phyloP scores from a whole-genome alignment of 2,113 vertebrate genomes.

The Sialia sialis region DNA sequence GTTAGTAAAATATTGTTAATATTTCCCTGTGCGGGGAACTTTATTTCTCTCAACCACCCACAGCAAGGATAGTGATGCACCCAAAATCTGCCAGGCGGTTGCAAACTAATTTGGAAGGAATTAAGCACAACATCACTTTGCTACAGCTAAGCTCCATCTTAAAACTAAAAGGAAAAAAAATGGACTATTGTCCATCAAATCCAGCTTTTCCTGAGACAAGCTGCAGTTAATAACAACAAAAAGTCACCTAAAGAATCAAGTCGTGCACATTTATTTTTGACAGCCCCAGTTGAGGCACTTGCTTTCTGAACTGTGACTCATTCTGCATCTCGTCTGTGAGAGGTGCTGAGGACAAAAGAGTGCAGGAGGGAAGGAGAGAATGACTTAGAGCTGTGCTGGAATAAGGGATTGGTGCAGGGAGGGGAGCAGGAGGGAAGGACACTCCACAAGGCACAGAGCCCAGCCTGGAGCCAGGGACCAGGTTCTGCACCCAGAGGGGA shows the following conservation, averaged over 20 bases:
- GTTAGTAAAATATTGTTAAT: background rate
- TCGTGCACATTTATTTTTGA: conserved; percentile 4
- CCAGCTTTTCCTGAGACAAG: background rate
- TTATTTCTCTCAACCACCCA: background rate
- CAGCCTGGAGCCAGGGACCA: background rate
- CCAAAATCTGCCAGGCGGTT: background rate
- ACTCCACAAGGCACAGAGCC: too few relatives aligned
- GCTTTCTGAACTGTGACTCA: conserved; percentile 36
- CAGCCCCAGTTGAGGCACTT: background rate
- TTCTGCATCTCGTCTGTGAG: background rate
- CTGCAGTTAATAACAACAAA: background rate
- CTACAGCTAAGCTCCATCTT: background rate
- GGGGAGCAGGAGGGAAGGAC: background rate
- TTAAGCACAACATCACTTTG: background rate
- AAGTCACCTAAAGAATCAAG: background rate
- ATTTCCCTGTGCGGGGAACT: background rate
- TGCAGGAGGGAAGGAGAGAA: background rate
- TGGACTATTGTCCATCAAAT: background rate
- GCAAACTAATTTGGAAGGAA: background rate
- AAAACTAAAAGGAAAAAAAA: background rate
- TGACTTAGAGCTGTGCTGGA: background rate
- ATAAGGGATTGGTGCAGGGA: background rate
- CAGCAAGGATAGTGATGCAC: background rate
- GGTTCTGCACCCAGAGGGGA: background rate
- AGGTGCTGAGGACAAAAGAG: background rate